Evolutionary conservation across 2,888 invertebrate genomes (phyloP).

Genomic region (Colostygia pectinataria): DNA sequence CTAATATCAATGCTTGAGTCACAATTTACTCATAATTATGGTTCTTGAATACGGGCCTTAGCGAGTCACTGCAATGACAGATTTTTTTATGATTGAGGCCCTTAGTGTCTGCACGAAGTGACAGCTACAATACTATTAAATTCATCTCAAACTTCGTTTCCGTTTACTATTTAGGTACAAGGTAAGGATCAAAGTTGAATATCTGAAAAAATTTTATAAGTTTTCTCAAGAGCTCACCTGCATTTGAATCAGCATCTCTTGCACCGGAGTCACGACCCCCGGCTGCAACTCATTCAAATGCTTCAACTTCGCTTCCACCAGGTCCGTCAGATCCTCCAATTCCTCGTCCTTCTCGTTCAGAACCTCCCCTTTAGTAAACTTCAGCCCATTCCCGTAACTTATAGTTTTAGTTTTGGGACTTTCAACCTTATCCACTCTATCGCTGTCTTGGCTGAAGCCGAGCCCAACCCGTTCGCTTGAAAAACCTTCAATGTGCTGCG

Average conservation of each 20-base stretch:
- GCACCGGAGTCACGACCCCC: conserved; percentile 73
- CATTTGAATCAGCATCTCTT: conserved; percentile 82
- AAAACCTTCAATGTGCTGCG: conserved; percentile 71
- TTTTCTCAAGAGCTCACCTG: conserved; percentile 64
- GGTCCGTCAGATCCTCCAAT: conserved; percentile 61
- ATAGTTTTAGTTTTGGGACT: conserved; percentile 60
- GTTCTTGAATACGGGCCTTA: too few relatives aligned
- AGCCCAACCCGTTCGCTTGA: conserved; percentile 74
- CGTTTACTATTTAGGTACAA: too few relatives aligned
- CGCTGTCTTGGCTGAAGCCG: conserved; percentile 68
- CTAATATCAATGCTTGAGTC: too few relatives aligned
- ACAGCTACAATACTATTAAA: too few relatives aligned
- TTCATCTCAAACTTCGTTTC: too few relatives aligned
- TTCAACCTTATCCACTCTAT: conserved; percentile 36
- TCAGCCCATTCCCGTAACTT: conserved; percentile 69
- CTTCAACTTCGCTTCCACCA: conserved; percentile 79
- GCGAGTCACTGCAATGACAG: too few relatives aligned
- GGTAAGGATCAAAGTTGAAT: too few relatives aligned
- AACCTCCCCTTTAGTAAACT: conserved; percentile 80
- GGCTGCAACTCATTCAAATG: conserved; percentile 77
- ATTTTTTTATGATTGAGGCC: too few relatives aligned
- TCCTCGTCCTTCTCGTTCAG: conserved; percentile 69
- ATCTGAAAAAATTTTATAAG: background rate
- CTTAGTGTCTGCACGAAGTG: too few relatives aligned
- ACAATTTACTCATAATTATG: too few relatives aligned